Evolutionary conservation across 2,797 vertebrate species (phyloP), one percentile per base, ranked within the genome.

Genomic region (Fundulus diaphanus): DNA sequence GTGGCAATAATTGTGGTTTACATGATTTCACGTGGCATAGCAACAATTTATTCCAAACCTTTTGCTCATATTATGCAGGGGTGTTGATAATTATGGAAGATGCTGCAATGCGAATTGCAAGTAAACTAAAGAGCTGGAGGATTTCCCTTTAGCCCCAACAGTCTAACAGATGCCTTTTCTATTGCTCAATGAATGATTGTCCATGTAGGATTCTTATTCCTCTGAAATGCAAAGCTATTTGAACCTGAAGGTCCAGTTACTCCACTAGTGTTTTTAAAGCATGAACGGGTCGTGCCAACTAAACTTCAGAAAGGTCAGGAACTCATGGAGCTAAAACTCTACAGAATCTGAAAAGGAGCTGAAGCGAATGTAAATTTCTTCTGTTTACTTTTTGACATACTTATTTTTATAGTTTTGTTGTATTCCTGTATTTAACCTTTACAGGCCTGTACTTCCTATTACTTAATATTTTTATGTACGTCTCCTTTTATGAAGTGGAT

Each of bases 271-370:
- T 57, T 86, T 54, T 70, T 77, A 72, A 78, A 82, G 73, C 66
- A 31, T 40, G 68, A 86, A 67, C 20, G 73, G 72, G 80, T 44
- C 73, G 77, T 48, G 72, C 76, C 59, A 68, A 78, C 77, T 79
- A 87, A 82, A 77, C 63, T 81, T 70, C 65, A 69, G 42, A 74
- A 74, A 76, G 68, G 82, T 66, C 61, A 80, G 63, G 9, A 84
- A 81, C 74, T 77, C 63, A 11, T 13, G 0, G 13, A 85, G 68
- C 72, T 68, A 48, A 74, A 71, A 79, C 79, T 74, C 70, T 5
- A 73, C 65, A 65, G 59, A 79, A 65, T 68, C 76, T 72, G 35
- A 66, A 73, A 67, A 77, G 70, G 69, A 75, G 51, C 78, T 31
- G 7, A 83, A 81, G 57, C 80, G 12, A 2, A 29, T 8, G 75